phyloP scores from a whole-genome alignment of 2,888 invertebrate genomes.

The Xestoiulus laeticollis region DNA sequence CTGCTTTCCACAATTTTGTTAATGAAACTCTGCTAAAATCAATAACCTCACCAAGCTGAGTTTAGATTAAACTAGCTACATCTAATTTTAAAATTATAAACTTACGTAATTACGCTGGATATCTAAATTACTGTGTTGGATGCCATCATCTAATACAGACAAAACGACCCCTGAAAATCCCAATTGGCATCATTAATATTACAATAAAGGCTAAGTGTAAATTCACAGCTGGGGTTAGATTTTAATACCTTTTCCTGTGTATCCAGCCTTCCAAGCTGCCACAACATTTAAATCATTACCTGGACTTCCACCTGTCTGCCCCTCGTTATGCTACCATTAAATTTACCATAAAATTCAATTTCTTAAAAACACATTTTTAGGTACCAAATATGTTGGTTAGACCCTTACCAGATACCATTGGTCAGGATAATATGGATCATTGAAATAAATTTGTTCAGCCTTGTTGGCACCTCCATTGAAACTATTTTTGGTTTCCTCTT shows the following conservation, averaged over 20 bases:
- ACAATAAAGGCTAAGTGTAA: not conserved
- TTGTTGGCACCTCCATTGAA: not conserved
- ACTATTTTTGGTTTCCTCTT: not conserved
- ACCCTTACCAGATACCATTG: slow-evolving; percentile 58
- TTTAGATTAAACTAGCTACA: not conserved
- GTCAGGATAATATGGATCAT: slow-evolving; percentile 58
- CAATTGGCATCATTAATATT: not conserved
- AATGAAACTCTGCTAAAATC: too few relatives aligned
- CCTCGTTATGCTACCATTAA: slow-evolving; percentile 57
- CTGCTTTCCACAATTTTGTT: too few relatives aligned
- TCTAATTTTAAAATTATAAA: too few relatives aligned
- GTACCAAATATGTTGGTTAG: not conserved
- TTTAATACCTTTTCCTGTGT: slow-evolving; percentile 60
- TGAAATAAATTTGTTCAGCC: slow-evolving; percentile 50
- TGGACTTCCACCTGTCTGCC: slow-evolving; percentile 57
- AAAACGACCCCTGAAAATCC: slow-evolving; percentile 61
- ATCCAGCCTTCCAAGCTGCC: slow-evolving; percentile 63
- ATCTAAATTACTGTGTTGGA: slow-evolving; percentile 57
- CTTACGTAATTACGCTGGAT: slow-evolving; percentile 58
- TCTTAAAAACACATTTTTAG: slow-evolving; percentile 38
- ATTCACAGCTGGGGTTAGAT: not conserved
- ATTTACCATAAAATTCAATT: not conserved
- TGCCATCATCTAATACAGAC: slow-evolving; percentile 64
- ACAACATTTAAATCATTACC: slow-evolving; percentile 63
- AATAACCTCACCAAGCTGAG: too few relatives aligned